A percentile compares a stretch with the other conserved stretches of the same genome.
phyloP scores from a whole-genome alignment of 2,797 vertebrate genomes.

The Poliocrania exsul region DNA sequence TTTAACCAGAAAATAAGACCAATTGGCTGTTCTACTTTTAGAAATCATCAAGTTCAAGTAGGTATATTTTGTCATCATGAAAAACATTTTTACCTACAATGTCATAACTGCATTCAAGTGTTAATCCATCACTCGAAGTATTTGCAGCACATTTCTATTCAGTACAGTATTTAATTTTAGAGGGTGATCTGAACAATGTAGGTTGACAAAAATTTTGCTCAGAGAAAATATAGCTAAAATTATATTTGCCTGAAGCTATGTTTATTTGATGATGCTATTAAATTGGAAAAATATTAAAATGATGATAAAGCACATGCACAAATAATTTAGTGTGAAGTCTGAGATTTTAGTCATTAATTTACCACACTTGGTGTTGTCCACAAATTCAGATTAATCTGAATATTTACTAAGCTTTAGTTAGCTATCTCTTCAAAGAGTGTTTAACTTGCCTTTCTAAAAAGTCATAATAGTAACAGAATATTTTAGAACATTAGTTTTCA shows the following conservation, averaged over 20 bases:
- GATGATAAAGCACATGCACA: conserved; percentile 44
- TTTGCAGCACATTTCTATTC: conserved; percentile 11
- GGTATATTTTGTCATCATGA: background rate
- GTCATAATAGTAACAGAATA: background rate
- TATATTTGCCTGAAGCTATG: background rate
- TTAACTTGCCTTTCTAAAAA: conserved; percentile 14
- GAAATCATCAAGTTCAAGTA: conserved; percentile 1
- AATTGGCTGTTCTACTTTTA: background rate
- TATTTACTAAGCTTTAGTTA: conserved; percentile 57
- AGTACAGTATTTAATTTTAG: background rate
- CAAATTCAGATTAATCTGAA: conserved; percentile 36
- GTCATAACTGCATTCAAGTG: background rate
- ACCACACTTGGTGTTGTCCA: conserved; percentile 22
- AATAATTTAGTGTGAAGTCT: conserved; percentile 27
- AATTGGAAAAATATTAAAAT: conserved; percentile 62
- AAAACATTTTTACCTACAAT: background rate
- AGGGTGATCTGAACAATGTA: background rate
- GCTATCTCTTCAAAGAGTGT: background rate
- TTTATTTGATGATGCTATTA: conserved; percentile 39
- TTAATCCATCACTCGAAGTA: background rate
- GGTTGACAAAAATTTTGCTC: background rate
- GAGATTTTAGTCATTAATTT: conserved; percentile 27
- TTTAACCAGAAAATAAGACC: background rate
- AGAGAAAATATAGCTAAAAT: background rate
- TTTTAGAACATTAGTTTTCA: background rate